Evolutionary conservation across 2,797 vertebrate genomes (phyloP).

Genomic region (Petrocephalus sullivani): DNA sequence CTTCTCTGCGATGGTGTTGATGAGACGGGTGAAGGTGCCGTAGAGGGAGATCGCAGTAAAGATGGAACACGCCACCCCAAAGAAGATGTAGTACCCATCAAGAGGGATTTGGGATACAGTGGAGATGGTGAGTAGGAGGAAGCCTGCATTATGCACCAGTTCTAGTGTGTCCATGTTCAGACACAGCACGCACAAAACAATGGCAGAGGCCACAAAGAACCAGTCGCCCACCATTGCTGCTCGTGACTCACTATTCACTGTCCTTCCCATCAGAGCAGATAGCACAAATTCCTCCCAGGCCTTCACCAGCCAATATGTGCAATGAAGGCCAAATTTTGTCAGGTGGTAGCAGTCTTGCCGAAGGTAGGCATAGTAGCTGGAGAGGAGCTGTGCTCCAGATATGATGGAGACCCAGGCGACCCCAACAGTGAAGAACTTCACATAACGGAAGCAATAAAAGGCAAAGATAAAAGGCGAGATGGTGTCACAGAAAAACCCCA

Average conservation of each 20-base stretch:
- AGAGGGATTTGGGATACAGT: conserved; percentile 70
- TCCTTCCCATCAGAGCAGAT: conserved; percentile 40
- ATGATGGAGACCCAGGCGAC: conserved; percentile 73
- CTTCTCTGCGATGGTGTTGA: conserved; percentile 83
- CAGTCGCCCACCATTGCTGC: conserved; percentile 72
- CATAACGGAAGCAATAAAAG: conserved; percentile 77
- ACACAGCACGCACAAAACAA: conserved; percentile 65
- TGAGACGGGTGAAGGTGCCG: conserved; percentile 69
- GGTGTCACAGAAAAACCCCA: conserved; percentile 75
- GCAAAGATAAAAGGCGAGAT: conserved; percentile 72
- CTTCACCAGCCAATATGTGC: conserved; percentile 75
- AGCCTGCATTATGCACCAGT: conserved; percentile 69
- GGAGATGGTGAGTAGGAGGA: conserved; percentile 67
- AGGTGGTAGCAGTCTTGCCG: conserved; percentile 73
- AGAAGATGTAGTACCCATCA: conserved; percentile 59
- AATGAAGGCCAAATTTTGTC: conserved; percentile 76
- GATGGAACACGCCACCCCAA: conserved; percentile 68
- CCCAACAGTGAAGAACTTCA: conserved; percentile 65
- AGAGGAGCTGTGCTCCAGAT: conserved; percentile 67
- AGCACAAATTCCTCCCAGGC: conserved; percentile 78
- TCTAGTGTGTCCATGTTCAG: conserved; percentile 71
- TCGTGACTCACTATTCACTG: conserved; percentile 44
- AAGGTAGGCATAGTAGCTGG: conserved; percentile 77
- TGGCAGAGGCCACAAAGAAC: conserved; percentile 71
- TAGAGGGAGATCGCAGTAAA: conserved; percentile 68